Evolutionary conservation across 2,888 invertebrate species (phyloP).

Genomic region (Melanophora roralis): DNA sequence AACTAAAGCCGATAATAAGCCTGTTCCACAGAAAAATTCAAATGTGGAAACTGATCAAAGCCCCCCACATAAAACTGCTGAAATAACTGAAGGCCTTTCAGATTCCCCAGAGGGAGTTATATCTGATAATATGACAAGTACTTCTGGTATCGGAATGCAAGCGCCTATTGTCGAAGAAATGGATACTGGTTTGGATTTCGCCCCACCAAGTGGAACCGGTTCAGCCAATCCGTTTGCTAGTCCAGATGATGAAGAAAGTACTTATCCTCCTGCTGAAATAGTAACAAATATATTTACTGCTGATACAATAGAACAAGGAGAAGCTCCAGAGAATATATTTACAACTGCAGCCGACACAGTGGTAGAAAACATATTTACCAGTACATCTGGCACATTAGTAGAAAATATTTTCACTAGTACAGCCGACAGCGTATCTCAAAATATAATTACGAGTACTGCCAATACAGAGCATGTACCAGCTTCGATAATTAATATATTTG

Average conservation of each 20-base stretch:
- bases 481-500: slow-evolving; percentile 67
- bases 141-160: slow-evolving; percentile 46
- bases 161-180: slow-evolving; percentile 72
- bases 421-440: slow-evolving; percentile 59
- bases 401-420: slow-evolving; percentile 65
- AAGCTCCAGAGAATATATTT: slow-evolving; percentile 53
- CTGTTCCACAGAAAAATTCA: slow-evolving; percentile 41
- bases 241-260: slow-evolving; percentile 75
- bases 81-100: slow-evolving; percentile 68
- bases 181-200: slow-evolving; percentile 75
- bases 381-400: slow-evolving; percentile 46
- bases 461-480: slow-evolving; percentile 60
- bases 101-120: slow-evolving; percentile 65
- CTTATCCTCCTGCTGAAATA: slow-evolving; percentile 65
- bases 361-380: slow-evolving; percentile 64
- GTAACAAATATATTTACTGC: slow-evolving; percentile 70
- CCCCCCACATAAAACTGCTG: slow-evolving; percentile 71
- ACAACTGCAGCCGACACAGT: slow-evolving; percentile 58
- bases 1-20: slow-evolving; percentile 40
- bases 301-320: slow-evolving; percentile 65
- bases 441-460: slow-evolving; percentile 64
- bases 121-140: slow-evolving; percentile 61
- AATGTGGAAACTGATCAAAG: slow-evolving; percentile 70
- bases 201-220: slow-evolving; percentile 71
- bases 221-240: slow-evolving; percentile 79